phyloP scores from a whole-genome alignment of 1,140 invertebrate genomes.

The Bombus sibiricus region DNA sequence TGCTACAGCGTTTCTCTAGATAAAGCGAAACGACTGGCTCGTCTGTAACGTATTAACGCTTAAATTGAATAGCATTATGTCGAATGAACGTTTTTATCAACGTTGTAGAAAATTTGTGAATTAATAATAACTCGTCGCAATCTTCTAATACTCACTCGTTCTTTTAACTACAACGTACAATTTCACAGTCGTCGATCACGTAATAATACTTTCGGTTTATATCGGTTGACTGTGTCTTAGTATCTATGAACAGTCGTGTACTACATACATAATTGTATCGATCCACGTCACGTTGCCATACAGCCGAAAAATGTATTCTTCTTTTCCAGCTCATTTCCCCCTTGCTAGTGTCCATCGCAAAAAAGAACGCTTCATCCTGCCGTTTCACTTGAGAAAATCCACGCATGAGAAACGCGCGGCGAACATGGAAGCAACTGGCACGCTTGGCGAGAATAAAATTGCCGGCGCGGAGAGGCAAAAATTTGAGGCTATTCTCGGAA shows the following conservation, averaged over 20 bases:
- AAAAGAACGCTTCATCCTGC: not conserved
- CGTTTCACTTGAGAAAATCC: conserved; percentile 51
- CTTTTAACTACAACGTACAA: too few relatives aligned
- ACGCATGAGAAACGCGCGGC: conserved; percentile 4
- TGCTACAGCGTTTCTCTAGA: conserved; percentile 3
- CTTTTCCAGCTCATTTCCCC: conserved; percentile 1
- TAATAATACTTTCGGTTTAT: too few relatives aligned
- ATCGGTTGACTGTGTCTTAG: too few relatives aligned
- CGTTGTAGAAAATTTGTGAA: not conserved
- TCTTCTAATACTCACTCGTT: too few relatives aligned
- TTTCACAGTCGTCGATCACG: too few relatives aligned
- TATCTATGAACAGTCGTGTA: too few relatives aligned
- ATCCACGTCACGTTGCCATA: not conserved
- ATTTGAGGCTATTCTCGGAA: conserved; percentile 71
- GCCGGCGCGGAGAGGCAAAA: conserved; percentile 52
- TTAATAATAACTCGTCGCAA: not conserved
- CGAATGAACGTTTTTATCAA: not conserved
- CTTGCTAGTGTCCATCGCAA: not conserved
- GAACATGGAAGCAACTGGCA: conserved; percentile 23
- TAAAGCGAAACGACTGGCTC: conserved; percentile 7
- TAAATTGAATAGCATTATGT: not conserved
- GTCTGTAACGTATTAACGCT: conserved; percentile 9
- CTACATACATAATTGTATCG: not conserved
- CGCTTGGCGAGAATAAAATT: conserved; percentile 51
- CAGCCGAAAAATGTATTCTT: not conserved